Evolutionary conservation across 2,888 invertebrate species (phyloP), one percentile per base, ranked within the genome.

Genomic region (Hypercompe scribonia): DNA sequence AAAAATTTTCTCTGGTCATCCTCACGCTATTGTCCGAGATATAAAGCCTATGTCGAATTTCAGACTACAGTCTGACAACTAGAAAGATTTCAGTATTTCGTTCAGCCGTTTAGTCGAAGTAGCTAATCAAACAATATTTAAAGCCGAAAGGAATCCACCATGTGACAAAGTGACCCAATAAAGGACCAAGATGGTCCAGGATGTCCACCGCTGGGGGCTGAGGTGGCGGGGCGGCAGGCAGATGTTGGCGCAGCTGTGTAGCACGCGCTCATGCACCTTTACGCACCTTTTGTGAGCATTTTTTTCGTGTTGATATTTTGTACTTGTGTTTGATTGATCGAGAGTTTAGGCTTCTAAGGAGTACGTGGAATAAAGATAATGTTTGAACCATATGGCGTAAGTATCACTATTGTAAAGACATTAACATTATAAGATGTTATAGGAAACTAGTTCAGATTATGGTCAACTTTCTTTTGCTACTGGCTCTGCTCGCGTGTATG

Each of bases 221-320:
- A 77, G 73, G 75, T 73, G 65, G 71, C 36, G 81, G 78, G 76
- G 82, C 76, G 80, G 78, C 77, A 71, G 86, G 89, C 91, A 91
- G 91, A 90, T 91, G 91, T 83, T 46, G 71, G 50, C 65, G 84
- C 91, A 91, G 91, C 90, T 91, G 90, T 78, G 72, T 21, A 84
- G 74, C 68, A 71, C 84, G 82, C 79, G 78, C 81, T 70, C 61
- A 69, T 78, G 78, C 88, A 86, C 87, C 87, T 89, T 88, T 87
- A 74, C 77, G 82, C 88, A 88, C 88, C 88, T 90, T 88, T 89
- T 86, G 86, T 85, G 77, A 80, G 75, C 77, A 86, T 84, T 88
- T 86, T 86, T 84, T 82, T 77, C 82, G 78, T 74, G 39, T 77
- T 65, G 31, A 61, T 64, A 28, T 69, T 63, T 39, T 72, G 39